A percentile compares a stretch with the other conserved stretches of the same genome.
Evolutionary conservation across 2,113 vertebrate genomes (phyloP).

Genomic region (Castor canadensis): DNA sequence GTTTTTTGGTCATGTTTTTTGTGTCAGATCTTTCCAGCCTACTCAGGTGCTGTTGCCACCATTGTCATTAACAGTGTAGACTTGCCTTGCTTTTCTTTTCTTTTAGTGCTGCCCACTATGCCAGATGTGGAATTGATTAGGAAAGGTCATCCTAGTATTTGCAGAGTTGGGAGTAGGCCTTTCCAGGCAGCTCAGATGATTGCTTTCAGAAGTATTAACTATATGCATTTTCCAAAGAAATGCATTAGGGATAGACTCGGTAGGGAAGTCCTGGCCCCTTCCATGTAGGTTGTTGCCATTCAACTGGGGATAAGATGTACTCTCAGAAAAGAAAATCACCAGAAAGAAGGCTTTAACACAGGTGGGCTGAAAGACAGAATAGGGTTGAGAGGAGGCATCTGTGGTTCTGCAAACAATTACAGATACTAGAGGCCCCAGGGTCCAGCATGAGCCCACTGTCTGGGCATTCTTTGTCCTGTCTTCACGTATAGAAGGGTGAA

Average conservation of each 20-base stretch:
- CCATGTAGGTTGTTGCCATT: not conserved
- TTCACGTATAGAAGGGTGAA: not conserved
- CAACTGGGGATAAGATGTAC: not conserved
- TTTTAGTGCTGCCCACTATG: not conserved
- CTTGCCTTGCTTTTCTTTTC: not conserved
- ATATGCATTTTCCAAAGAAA: not conserved
- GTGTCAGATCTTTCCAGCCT: not conserved
- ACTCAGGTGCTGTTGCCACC: not conserved
- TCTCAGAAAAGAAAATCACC: not conserved
- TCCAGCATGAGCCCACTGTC: not conserved
- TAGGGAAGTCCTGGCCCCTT: not conserved
- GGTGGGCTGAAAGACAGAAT: not conserved
- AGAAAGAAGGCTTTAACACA: not conserved
- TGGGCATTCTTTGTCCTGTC: not conserved
- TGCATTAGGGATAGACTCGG: not conserved
- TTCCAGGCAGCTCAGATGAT: not conserved
- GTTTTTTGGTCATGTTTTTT: not conserved
- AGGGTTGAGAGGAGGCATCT: not conserved
- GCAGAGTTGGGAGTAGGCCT: not conserved
- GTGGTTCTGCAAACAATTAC: not conserved
- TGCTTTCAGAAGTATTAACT: not conserved
- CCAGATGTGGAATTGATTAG: not conserved
- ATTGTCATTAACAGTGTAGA: not conserved
- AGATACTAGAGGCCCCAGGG: not conserved
- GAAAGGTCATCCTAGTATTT: not conserved